These are phyloP conservation scores for Brachionus rotundiformis DNA, from an alignment of 1,140 invertebrate genomes.

Conservation along the genomic window DNA sequence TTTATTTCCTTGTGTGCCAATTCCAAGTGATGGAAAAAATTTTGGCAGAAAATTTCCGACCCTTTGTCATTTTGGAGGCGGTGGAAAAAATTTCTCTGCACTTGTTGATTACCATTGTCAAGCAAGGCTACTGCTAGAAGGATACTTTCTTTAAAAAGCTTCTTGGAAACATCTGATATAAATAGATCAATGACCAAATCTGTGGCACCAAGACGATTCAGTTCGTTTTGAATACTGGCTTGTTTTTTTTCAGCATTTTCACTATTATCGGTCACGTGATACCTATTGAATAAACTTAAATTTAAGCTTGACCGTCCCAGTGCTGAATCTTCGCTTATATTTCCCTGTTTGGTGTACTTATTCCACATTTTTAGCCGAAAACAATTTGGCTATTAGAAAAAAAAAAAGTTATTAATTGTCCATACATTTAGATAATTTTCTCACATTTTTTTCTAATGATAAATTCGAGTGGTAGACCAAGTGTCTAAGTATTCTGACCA, in stretches of 20 bases:
- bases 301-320: not conserved
- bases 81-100: slow-evolving; percentile 78
- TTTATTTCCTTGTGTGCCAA: slow-evolving; percentile 93
- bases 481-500: slow-evolving; percentile 42
- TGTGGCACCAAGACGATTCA: slow-evolving; percentile 89
- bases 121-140: slow-evolving; percentile 93
- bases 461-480: not conserved
- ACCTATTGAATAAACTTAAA: not conserved
- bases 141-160: slow-evolving; percentile 93
- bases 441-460: not conserved
- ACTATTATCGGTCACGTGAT: not conserved
- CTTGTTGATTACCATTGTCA: slow-evolving; percentile 93
- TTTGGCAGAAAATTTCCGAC: slow-evolving; percentile 79
- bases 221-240: slow-evolving; percentile 73
- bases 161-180: slow-evolving; percentile 71
- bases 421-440: not conserved
- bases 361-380: not conserved
- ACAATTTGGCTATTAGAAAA: slow-evolving; percentile 11
- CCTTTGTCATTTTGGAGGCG: slow-evolving; percentile 85
- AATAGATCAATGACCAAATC: slow-evolving; percentile 95
- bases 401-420: no score
- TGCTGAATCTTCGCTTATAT: not conserved
- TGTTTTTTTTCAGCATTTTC: not conserved
- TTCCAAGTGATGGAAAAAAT: slow-evolving; percentile 92
- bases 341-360: not conserved